Evolutionary conservation across 2,113 vertebrate genomes (phyloP), one percentile per base, ranked within the genome.

Genomic region (Dasyprocta punctata): DNA sequence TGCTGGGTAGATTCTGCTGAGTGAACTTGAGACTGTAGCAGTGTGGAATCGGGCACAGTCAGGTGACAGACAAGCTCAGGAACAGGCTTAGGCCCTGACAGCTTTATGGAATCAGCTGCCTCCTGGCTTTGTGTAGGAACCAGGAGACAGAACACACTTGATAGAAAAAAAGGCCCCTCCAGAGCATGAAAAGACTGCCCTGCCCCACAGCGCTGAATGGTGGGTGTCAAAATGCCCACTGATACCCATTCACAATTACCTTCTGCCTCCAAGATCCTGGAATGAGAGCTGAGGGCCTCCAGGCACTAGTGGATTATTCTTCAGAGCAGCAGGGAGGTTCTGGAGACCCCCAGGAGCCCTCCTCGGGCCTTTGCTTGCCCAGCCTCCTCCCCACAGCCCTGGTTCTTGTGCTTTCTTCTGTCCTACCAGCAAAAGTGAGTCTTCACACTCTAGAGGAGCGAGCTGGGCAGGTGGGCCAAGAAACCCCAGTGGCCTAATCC

Each of bases 381-480:
- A 60, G 65, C 36, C 19, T 19, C 54, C 69, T 83, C 47, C 2
- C 19, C 17, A 19, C 5, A 14, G 65, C 38, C 3, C 49, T 30
- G 10, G 30, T 6, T 5, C 14, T 44, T 52, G 47, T n/a, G 49
- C 58, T 92, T 89, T 69, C 60, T 77, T 67, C 22, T 69, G 73
- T 13, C 38, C 60, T 83, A 22, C 78, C 49, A 49, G 61, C 54
- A 61, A 69, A 33, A 52, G 1, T 38, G 61, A 69, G 19, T 1
- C 33, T 54, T 20, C 41, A 33, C 81, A 63, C 65, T 54, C 38
- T 33, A 28, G 2, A 82, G 49, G 36, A 28, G 82, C 47, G 71
- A 54, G 9, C 14, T 30, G 5, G 52, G 28, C 49, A 30, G 4
- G 24, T 4, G 0, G 0, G 44, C 44, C 0, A 0, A n/a, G 90